Evolutionary conservation across 2,113 vertebrate species (phyloP), one percentile per base, ranked within the genome.

Genomic region (Microcebus lehilahytsara): DNA sequence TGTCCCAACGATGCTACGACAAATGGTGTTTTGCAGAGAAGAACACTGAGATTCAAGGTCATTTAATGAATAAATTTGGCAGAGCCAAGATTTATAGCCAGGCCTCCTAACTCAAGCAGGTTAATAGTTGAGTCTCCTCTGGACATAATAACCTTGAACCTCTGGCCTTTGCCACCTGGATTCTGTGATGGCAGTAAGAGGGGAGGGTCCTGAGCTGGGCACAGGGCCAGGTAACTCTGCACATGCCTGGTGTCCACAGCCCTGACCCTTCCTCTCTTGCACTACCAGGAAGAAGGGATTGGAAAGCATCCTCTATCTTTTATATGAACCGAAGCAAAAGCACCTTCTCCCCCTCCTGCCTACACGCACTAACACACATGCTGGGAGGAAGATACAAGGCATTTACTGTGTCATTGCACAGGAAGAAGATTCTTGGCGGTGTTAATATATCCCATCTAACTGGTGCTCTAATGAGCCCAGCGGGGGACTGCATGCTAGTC

Each of bases 331-430:
- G 27, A 67, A 58, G 3, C 64, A 53, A 34, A 85, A 86, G 9
- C 10, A 32, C n/a, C 2, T 10, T 2, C 6, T 8, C 2, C 20
- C 3, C 0, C 9, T 32, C 10, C 11, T 9, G 1, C 12, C 37
- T 0, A 0, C 19, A 30, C 16, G 40, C 4, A 8, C 49, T 53
- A 9, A 37, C 74, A 72, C 25, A 42, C 30, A 13, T 2, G 0
- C 67, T 78, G 51, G 27, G 77, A 89, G 67, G 56, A 66, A 89
- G 66, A 64, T 0, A 30, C 2, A 67, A 60, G 77, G 37, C 3
- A 7, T 58, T 78, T 60, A 51, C 23, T 49, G 83, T 69, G 60
- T 16, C 9, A 2, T 30, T 1, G 0, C 53, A 37, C 6, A 32
- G 91, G 66, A 80, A 80, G 89, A 81, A 71, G 7, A 7, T 85